phyloP scores from a whole-genome alignment of 2,113 vertebrate genomes.

The Thomomys bottae region DNA sequence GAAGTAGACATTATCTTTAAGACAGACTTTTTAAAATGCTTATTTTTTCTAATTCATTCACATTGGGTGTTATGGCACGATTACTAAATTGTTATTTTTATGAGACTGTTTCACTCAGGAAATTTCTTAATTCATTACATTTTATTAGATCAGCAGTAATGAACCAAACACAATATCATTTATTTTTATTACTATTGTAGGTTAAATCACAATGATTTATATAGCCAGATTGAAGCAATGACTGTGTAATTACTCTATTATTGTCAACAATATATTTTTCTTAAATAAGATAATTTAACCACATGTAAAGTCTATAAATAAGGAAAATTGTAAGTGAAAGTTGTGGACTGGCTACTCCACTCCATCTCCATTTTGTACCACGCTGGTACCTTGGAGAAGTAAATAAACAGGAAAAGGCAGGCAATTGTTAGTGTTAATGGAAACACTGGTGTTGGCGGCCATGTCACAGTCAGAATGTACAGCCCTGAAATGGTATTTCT shows the following conservation, averaged over 20 bases:
- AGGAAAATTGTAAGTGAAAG: constrained; percentile 68
- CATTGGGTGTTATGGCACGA: constrained; percentile 64
- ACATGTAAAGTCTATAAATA: constrained; percentile 74
- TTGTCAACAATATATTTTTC: constrained; percentile 84
- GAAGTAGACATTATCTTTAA: constrained; percentile 57
- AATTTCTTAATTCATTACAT: constrained; percentile 83
- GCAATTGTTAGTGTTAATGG: not conserved
- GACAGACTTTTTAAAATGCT: constrained; percentile 75
- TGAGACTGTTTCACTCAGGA: constrained; percentile 80
- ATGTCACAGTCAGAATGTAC: not conserved
- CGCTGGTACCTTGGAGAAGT: not conserved
- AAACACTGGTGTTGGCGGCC: not conserved
- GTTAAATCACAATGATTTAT: constrained; percentile 87
- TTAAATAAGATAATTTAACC: constrained; percentile 82
- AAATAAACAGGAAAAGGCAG: not conserved
- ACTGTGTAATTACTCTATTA: constrained; percentile 86
- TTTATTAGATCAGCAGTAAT: constrained; percentile 87
- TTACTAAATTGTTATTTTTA: constrained; percentile 86
- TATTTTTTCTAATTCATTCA: constrained; percentile 73
- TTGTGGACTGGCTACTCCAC: constrained; percentile 21
- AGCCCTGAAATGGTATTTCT: not conserved
- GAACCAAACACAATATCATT: constrained; percentile 85
- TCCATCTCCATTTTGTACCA: constrained; percentile 50
- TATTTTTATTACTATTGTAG: constrained; percentile 87
- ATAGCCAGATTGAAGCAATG: constrained; percentile 81